A percentile compares a stretch with the other conserved stretches of the same genome.
Conservation (phyloP, 2,797 vertebrate species). For the Urocyon cinereoargenteus region DNA sequence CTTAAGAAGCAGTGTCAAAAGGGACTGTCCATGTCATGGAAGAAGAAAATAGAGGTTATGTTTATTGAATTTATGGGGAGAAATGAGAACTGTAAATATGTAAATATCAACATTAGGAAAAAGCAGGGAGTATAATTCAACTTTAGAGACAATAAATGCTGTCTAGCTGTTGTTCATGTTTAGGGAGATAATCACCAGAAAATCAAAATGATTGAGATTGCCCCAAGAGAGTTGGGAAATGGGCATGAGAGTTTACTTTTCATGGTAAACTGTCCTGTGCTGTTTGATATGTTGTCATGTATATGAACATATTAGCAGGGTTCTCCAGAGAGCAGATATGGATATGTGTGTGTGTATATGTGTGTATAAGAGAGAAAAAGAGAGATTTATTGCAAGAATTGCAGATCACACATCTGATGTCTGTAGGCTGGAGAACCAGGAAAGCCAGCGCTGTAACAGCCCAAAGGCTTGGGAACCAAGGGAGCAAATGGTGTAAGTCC, state of each 20-base stretch:
- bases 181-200: not conserved
- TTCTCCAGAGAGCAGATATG: not conserved
- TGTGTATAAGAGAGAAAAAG: not conserved
- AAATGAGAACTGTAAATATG: not conserved
- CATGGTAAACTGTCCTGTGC: not conserved
- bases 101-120: not conserved
- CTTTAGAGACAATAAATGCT: not conserved
- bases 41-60: not conserved
- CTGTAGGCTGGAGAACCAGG: not conserved
- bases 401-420: not conserved
- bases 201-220: not conserved
- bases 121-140: not conserved
- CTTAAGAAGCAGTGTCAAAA: not conserved
- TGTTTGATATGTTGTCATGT: not conserved
- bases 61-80: not conserved
- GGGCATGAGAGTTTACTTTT: not conserved
- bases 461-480: not conserved
- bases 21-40: not conserved
- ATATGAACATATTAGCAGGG: not conserved
- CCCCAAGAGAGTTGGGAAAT: not conserved
- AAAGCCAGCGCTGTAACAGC: not conserved
- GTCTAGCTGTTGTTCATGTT: not conserved
- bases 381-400: not conserved
- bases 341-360: not conserved
- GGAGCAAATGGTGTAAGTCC: not conserved